Conservation (phyloP, 2,797 vertebrate species). For the Phalloptychus januarius region DNA sequence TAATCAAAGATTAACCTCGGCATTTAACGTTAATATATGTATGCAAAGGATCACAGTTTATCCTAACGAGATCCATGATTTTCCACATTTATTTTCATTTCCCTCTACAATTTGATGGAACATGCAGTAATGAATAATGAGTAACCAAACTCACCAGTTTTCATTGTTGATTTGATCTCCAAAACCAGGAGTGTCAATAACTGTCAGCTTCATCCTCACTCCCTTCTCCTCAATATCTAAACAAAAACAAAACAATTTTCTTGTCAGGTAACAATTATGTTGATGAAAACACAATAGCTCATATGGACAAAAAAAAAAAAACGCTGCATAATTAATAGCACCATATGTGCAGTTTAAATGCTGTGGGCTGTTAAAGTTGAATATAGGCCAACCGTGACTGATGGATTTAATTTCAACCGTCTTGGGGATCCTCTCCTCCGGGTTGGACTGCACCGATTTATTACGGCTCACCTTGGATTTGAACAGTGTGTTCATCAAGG, state of each 20-base stretch:
- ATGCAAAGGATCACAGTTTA: background rate
- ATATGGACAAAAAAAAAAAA: slow-evolving; percentile 1
- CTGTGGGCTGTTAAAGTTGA: slow-evolving; percentile 16
- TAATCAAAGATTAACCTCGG: background rate
- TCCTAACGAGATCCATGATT: background rate
- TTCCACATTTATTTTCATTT: background rate
- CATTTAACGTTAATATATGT: background rate
- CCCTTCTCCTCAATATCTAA: slow-evolving; percentile 97
- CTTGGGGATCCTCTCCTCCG: slow-evolving; percentile 93
- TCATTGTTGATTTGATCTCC: slow-evolving; percentile 99
- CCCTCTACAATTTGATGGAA: background rate
- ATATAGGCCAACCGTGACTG: slow-evolving; percentile 85
- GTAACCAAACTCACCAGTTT: slow-evolving; percentile 87
- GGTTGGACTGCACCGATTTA: slow-evolving; percentile 85
- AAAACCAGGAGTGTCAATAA: slow-evolving; percentile 96
- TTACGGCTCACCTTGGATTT: slow-evolving; percentile 98
- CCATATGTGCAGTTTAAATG: background rate
- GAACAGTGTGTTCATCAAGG: slow-evolving; percentile 98
- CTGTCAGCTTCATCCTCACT: slow-evolving; percentile 95
- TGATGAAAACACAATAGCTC: background rate
- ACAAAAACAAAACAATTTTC: slow-evolving; percentile 12
- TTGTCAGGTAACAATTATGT: background rate
- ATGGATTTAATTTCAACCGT: slow-evolving; percentile 97
- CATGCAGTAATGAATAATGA: background rate
- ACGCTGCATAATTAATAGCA: slow-evolving; percentile 5